Conservation (phyloP, 2,888 invertebrate genomes). For the Caenorhabditis japonica region DNA sequence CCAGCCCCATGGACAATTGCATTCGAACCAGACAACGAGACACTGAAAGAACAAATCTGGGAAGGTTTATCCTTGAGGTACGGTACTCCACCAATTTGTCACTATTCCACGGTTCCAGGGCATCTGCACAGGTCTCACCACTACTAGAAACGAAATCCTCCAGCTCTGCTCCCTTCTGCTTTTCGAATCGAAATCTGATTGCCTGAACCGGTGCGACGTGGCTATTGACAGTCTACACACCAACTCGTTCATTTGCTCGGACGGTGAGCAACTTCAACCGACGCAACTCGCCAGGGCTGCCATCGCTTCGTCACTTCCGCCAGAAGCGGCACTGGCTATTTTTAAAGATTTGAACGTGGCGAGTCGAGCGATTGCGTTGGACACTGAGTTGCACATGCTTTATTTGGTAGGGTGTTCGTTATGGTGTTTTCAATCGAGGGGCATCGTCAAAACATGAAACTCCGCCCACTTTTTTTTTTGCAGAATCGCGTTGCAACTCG, state of each 20-base stretch:
- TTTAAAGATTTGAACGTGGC: conserved; percentile 92
- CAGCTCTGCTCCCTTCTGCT: conserved; percentile 15
- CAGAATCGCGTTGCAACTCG: too few species aligned
- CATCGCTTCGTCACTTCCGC: conserved; percentile 91
- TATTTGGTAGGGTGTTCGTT: conserved; percentile 90
- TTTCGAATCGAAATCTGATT: conserved; percentile 3
- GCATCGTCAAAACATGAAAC: too few species aligned
- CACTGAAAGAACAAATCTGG: conserved; percentile 23
- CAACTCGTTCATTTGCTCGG: conserved; percentile 32
- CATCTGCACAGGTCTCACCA: conserved; percentile 50
- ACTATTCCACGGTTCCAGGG: conserved; percentile 36
- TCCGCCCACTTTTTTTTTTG: too few species aligned
- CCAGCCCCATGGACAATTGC: conserved; percentile 9
- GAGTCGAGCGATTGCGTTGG: conserved; percentile 89
- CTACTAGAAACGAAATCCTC: conserved; percentile 11
- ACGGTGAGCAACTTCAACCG: conserved; percentile 78
- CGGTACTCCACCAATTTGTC: not conserved
- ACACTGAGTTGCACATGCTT: conserved; percentile 93
- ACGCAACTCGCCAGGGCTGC: conserved; percentile 93
- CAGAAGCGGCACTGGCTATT: conserved; percentile 90
- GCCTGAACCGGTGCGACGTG: not conserved
- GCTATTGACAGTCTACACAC: conserved; percentile 18
- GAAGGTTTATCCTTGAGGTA: conserved; percentile 35
- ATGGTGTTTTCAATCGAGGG: too few species aligned
- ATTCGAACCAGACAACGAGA: conserved; percentile 25